phyloP scores from a whole-genome alignment of 2,113 vertebrate species.

The Natator depressus region DNA sequence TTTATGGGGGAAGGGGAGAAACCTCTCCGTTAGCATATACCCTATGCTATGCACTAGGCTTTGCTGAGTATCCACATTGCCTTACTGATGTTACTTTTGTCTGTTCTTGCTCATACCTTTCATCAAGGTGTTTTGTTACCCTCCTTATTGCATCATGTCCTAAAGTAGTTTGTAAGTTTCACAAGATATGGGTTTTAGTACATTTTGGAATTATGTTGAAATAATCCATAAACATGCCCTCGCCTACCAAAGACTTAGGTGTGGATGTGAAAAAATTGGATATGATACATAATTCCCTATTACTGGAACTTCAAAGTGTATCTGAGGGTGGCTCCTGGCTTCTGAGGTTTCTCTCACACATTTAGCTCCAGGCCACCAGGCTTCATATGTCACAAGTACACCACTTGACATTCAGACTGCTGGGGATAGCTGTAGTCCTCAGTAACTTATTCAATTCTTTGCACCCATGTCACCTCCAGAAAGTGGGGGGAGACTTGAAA shows the following conservation, averaged over 20 bases:
- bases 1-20: neutral
- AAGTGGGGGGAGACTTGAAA: neutral
- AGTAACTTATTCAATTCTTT: neutral
- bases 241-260: neutral
- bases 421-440: neutral
- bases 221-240: neutral
- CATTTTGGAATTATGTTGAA: neutral
- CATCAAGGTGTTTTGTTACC: neutral
- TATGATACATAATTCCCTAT: neutral
- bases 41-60: neutral
- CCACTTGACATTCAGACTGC: neutral
- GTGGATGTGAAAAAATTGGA: neutral
- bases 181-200: neutral
- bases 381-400: neutral
- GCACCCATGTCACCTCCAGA: neutral
- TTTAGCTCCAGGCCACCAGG: neutral
- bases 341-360: neutral
- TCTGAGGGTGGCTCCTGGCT: neutral
- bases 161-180: neutral
- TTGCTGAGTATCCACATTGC: neutral
- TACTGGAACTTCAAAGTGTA: neutral
- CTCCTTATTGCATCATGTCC: neutral
- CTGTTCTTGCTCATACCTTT: neutral
- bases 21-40: neutral
- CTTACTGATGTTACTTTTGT: neutral